These are phyloP conservation scores for Ceuthmochares aereus DNA, from an alignment of 2,113 vertebrate species.

Conservation along the genomic window DNA sequence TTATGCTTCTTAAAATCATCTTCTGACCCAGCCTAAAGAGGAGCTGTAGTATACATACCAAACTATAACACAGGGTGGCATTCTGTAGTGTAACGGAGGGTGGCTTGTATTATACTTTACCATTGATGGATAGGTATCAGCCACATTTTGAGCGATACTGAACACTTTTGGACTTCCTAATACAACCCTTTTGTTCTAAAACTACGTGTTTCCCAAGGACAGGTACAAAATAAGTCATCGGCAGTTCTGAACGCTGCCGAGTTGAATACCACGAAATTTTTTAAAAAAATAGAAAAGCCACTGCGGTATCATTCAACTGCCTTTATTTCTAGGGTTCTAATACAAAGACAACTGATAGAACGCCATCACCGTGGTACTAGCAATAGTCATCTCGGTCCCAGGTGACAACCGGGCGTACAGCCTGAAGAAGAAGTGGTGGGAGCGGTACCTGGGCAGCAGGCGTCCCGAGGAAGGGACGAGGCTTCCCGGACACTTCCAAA, in stretches of 20 bases:
- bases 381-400: not conserved
- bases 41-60: not conserved
- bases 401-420: not conserved
- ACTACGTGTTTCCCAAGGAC: not conserved
- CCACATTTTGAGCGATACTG: not conserved
- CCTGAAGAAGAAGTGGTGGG: not conserved
- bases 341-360: not conserved
- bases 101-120: not conserved
- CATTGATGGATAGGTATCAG: not conserved
- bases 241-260: not conserved
- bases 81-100: not conserved
- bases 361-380: not conserved
- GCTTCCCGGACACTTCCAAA: not conserved
- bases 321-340: not conserved
- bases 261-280: not conserved
- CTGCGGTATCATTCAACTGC: not conserved
- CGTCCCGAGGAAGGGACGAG: not conserved
- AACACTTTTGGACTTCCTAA: not conserved
- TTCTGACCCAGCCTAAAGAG: not conserved
- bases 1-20: not conserved
- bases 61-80: conserved; percentile 40
- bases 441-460: not conserved
- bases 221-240: not conserved
- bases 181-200: not conserved
- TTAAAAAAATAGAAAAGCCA: not conserved